A percentile compares a stretch with the other conserved stretches of the same genome.
These are phyloP conservation scores for Lates japonicus DNA, from an alignment of 2,797 vertebrate genomes.

Conservation along the genomic window DNA sequence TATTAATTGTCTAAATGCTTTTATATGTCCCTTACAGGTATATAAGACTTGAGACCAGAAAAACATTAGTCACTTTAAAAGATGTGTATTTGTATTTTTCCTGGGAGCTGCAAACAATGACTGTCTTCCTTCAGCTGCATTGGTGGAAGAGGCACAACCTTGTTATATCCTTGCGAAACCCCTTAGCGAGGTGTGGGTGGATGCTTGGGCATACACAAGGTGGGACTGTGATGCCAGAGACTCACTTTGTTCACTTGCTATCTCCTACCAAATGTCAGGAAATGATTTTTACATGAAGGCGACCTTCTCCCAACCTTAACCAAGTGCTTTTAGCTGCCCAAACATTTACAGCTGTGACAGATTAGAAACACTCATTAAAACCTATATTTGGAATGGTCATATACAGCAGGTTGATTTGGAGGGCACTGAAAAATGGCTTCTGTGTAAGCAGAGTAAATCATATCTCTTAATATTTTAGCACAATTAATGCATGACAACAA, in stretches of 20 bases:
- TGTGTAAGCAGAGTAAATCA: not conserved
- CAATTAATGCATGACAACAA: not conserved
- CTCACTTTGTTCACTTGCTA: not conserved
- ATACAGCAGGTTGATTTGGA: too few relatives aligned
- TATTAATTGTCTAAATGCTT: not conserved
- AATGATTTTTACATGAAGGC: not conserved
- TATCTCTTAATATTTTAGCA: slow-evolving; percentile 1
- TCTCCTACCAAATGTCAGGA: not conserved
- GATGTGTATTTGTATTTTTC: not conserved
- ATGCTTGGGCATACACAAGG: not conserved
- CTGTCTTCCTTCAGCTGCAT: too few relatives aligned
- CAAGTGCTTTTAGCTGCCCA: not conserved
- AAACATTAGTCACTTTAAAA: not conserved
- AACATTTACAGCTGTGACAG: not conserved
- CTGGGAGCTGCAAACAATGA: not conserved
- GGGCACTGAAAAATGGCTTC: not conserved
- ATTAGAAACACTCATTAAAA: not conserved
- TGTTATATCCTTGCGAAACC: not conserved
- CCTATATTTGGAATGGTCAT: too few relatives aligned
- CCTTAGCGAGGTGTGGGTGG: not conserved
- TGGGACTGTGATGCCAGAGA: not conserved
- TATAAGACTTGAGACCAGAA: not conserved
- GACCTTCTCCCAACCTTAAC: not conserved
- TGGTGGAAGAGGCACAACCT: not conserved
- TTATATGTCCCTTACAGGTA: not conserved